Conservation (phyloP, 1,140 invertebrate genomes). For the Dendrolimus kikuchii region DNA sequence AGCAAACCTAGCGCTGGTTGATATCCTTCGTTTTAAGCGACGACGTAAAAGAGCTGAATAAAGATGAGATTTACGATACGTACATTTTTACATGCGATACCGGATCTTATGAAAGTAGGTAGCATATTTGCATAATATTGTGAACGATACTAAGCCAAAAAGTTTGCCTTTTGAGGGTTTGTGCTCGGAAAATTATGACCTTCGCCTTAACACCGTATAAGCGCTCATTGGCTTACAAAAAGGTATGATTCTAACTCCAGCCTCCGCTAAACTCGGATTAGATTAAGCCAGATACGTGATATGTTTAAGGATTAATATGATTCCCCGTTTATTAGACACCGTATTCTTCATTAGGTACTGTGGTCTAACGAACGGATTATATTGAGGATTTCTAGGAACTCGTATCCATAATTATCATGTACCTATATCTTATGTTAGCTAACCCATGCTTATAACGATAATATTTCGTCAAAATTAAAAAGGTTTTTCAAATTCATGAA, state of each 20-base stretch:
- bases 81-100: constrained; percentile 23
- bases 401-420: neutral
- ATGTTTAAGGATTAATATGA: constrained; percentile 7
- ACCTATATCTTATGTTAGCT: too few species aligned
- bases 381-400: constrained; percentile 3
- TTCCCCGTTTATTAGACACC: constrained; percentile 3
- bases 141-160: constrained; percentile 24
- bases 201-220: constrained; percentile 11
- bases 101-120: constrained; percentile 26
- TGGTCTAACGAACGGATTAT: constrained; percentile 3
- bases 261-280: constrained; percentile 12
- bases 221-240: constrained; percentile 12
- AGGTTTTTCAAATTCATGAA: too few species aligned
- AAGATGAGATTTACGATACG: constrained; percentile 21
- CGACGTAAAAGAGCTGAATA: constrained; percentile 12
- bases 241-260: constrained; percentile 5
- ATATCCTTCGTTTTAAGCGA: neutral
- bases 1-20: neutral
- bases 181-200: constrained; percentile 18
- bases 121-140: constrained; percentile 43
- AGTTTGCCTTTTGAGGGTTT: constrained; percentile 20
- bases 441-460: too few species aligned
- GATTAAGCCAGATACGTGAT: constrained; percentile 13
- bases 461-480: too few species aligned
- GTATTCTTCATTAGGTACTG: neutral